Evolutionary conservation across 2,888 invertebrate genomes (phyloP).

Genomic region (Leuctra nigra): DNA sequence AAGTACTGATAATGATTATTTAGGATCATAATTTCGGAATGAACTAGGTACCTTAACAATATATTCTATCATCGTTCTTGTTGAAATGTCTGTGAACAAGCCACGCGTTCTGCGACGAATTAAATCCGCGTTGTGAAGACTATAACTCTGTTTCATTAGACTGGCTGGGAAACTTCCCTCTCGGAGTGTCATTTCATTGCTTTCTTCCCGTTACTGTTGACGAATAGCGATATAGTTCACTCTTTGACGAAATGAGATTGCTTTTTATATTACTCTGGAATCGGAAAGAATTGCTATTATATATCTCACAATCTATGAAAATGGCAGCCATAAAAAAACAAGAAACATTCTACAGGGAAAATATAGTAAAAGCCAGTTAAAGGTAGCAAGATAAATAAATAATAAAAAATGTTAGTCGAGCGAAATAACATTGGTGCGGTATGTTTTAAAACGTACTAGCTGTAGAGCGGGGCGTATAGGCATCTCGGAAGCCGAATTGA

Average conservation of each 20-base stretch:
- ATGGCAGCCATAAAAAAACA: conserved; percentile 22
- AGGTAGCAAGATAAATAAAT: conserved; percentile 15
- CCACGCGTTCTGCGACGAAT: too few species aligned
- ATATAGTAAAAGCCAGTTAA: conserved; percentile 19
- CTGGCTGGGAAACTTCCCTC: neutral
- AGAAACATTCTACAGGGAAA: conserved; percentile 19
- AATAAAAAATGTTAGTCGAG: neutral
- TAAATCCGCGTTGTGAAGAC: too few species aligned
- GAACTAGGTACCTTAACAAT: too few species aligned
- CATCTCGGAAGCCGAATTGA: conserved; percentile 16
- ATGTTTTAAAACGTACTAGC: neutral
- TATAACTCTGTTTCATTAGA: too few species aligned
- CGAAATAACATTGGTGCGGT: conserved; percentile 9
- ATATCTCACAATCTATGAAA: conserved; percentile 23
- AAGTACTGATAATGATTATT: too few species aligned
- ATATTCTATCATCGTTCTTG: too few species aligned
- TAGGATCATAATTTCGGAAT: too few species aligned
- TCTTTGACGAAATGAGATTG: conserved; percentile 22
- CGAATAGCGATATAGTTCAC: conserved; percentile 18
- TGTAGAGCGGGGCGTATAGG: neutral
- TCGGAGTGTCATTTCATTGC: conserved; percentile 9
- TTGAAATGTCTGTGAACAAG: too few species aligned
- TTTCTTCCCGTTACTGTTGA: conserved; percentile 15
- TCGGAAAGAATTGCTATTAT: conserved; percentile 22
- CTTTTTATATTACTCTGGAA: conserved; percentile 20